A percentile compares a stretch with the other conserved stretches of the same genome.
Evolutionary conservation across 2,797 vertebrate genomes (phyloP).

Genomic region (Bradypus variegatus): DNA sequence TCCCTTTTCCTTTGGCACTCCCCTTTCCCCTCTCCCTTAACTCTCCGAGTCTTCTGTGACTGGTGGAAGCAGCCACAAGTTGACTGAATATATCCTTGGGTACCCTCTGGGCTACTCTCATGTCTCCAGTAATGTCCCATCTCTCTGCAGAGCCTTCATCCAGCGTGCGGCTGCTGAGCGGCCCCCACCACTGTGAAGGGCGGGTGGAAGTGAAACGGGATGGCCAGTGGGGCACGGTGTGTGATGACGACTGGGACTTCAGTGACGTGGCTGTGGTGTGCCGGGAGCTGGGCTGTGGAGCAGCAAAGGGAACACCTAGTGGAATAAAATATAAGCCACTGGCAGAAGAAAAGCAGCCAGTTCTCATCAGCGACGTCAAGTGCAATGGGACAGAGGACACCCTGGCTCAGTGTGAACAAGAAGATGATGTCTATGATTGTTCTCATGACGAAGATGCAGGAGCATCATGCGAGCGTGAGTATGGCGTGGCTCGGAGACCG

Average conservation of each 20-base stretch:
- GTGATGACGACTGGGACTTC: conserved; percentile 39
- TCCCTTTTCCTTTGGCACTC: neutral
- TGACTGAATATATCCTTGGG: neutral
- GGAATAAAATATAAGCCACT: neutral
- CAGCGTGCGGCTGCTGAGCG: conserved; percentile 32
- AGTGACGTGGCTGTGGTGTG: conserved; percentile 74
- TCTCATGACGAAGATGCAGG: accelerated
- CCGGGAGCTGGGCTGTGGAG: conserved; percentile 83
- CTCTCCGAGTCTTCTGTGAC: neutral
- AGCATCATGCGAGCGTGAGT: conserved; percentile 43
- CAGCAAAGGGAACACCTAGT: conserved; percentile 61
- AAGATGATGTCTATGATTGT: neutral
- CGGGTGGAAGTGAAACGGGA: conserved; percentile 38
- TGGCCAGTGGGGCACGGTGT: conserved; percentile 44
- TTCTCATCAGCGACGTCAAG: neutral
- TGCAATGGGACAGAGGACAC: conserved; percentile 22
- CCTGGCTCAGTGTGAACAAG: conserved; percentile 40
- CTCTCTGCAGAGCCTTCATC: neutral
- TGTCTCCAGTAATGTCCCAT: neutral
- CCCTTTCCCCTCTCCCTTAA: neutral
- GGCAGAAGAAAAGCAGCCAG: neutral
- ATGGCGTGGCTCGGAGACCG: neutral
- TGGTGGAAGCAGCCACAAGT: neutral
- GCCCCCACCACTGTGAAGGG: conserved; percentile 49
- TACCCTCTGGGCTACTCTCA: neutral